These are phyloP conservation scores for Cryptus armator DNA, from an alignment of 2,888 invertebrate genomes.

Conservation along the genomic window DNA sequence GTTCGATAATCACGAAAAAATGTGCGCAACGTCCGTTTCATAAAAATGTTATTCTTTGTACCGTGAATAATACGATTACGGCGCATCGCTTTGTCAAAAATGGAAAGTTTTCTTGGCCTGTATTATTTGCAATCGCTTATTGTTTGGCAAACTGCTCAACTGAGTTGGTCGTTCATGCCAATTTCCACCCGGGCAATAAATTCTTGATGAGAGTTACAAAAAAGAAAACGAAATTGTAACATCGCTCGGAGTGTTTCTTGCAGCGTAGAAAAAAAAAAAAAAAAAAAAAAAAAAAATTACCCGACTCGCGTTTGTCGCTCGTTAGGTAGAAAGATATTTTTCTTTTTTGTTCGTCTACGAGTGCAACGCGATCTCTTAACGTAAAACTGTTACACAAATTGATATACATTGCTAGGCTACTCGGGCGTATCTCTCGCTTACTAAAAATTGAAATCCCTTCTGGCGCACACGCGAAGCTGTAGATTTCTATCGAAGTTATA, in stretches of 20 bases:
- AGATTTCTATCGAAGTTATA: slow-evolving; percentile 13
- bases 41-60: slow-evolving; percentile 13
- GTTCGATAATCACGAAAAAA: neutral
- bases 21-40: neutral
- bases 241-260: neutral
- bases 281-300: neutral
- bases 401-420: slow-evolving; percentile 47
- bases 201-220: slow-evolving; percentile 15
- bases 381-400: slow-evolving; percentile 46
- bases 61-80: slow-evolving; percentile 35
- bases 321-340: slow-evolving; percentile 13
- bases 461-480: slow-evolving; percentile 32
- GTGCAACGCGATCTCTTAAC: slow-evolving; percentile 3
- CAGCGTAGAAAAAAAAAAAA: neutral
- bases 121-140: neutral
- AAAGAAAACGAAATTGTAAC: neutral
- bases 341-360: slow-evolving; percentile 1
- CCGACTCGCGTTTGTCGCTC: neutral
- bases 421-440: slow-evolving; percentile 34
- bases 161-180: neutral
- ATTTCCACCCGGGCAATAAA: slow-evolving; percentile 10
- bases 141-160: slow-evolving; percentile 27
- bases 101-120: slow-evolving; percentile 8
- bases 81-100: slow-evolving; percentile 5
- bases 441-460: slow-evolving; percentile 51